Base-by-base conservation (phyloP, 1,140 invertebrate genomes). In the Onthophagus taurus region DNA sequence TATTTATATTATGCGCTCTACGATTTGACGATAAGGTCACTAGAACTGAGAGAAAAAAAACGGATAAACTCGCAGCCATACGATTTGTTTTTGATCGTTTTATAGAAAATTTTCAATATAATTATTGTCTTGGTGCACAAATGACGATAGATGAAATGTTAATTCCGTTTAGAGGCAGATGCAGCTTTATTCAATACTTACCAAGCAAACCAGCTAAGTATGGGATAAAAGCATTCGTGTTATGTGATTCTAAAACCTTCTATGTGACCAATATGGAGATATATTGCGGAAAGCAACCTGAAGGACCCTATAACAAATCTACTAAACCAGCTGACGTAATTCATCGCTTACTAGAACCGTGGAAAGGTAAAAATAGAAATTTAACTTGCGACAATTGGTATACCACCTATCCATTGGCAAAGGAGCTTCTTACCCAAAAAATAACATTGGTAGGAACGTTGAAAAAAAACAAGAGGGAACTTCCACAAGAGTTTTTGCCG, bases 341-440 rank as follows among this genome's bases (percentile, higher is more conserved):
- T 12, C 50, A 60, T 43, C 35, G 53, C 11, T 21, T 60, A 26
- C 37, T 56, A 33, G 24, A 46, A 19, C 49, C 43, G 4, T 43
- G 54, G 43, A 39, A 56, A 35, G 47, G 52, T 18, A 52, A 45
- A 17, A 53, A 57, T 13, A 31, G 55, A 43, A 61, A 61, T 44
- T 34, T 63, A 13, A 60, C 57, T 5, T 41, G 45, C 12, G 59
- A 61, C 24, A 61, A 62, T 42, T 58, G 54, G 49, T 61, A 54
- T 26, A 45, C 49, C 17, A 56, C 47, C 34, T 46, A 58, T 16
- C 38, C 51, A 24, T 47, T 61, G 12, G 53, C 52, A 12, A 31
- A 52, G 26, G 42, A 49, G 20, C 33, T 63, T 4, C 16, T 58
- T 7, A 18, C 49, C 18, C 42, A 66, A 44, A 54, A 61, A 48